These are phyloP conservation scores for Zapus hudsonius DNA, from an alignment of 2,113 vertebrate genomes.

Conservation along the genomic window DNA sequence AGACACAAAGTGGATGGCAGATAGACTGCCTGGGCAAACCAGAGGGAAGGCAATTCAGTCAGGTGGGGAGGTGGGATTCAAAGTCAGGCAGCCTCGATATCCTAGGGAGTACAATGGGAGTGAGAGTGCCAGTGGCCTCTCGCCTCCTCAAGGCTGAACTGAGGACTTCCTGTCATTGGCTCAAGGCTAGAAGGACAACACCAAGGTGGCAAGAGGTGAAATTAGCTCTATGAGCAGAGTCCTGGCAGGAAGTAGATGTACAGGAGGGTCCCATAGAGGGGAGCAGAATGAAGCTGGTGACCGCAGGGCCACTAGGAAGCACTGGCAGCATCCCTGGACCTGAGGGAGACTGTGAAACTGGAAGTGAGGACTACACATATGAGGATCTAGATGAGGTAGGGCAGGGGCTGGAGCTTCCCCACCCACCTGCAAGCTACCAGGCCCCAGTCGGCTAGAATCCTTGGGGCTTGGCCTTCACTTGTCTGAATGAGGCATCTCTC, in stretches of 20 bases:
- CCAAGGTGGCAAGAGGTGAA: too few species aligned
- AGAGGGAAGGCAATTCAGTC: too few species aligned
- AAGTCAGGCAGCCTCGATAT: not conserved
- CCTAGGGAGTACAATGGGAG: not conserved
- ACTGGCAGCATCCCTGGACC: too few species aligned
- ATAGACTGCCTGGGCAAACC: not conserved
- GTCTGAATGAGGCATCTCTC: not conserved
- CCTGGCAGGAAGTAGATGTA: accelerated
- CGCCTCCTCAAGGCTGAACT: not conserved
- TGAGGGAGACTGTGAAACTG: not conserved
- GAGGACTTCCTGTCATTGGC: not conserved
- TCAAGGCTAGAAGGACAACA: accelerated
- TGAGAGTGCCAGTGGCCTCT: not conserved
- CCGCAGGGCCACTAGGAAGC: accelerated
- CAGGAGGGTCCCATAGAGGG: not conserved
- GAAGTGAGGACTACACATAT: not conserved
- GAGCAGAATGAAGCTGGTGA: accelerated
- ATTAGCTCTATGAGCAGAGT: not conserved
- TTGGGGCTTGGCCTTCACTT: not conserved
- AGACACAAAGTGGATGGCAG: not conserved
- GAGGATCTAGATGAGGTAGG: too few species aligned
- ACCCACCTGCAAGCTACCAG: not conserved
- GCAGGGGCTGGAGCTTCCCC: not conserved
- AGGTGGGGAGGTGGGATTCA: not conserved
- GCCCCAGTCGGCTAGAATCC: too few species aligned